Evolutionary conservation across 2,797 vertebrate genomes (phyloP).

Genomic region (Phaenicophaeus curvirostris): DNA sequence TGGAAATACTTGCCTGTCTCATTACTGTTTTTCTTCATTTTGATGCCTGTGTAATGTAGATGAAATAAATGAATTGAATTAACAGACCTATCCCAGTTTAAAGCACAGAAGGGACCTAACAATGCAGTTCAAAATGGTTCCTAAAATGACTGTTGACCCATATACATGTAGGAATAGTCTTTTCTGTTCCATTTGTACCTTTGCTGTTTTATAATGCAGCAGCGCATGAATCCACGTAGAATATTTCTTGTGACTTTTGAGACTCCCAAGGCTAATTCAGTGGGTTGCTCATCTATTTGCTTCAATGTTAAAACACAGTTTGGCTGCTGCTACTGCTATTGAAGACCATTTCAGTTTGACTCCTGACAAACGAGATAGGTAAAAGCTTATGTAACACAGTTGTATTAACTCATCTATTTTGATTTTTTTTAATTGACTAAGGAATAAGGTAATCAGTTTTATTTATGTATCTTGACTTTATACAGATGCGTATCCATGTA

Average conservation of each 20-base stretch:
- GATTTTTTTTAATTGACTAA: not conserved
- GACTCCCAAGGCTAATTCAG: not conserved
- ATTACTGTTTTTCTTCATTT: not conserved
- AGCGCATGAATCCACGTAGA: not conserved
- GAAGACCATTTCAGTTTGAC: not conserved
- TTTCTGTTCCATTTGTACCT: conserved; percentile 3
- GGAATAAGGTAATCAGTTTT: not conserved
- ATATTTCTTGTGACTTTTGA: not conserved
- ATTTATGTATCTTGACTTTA: not conserved
- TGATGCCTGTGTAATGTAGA: not conserved
- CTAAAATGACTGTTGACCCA: not conserved
- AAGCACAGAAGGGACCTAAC: not conserved
- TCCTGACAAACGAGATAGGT: not conserved
- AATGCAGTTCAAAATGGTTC: not conserved
- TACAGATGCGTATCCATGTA: not conserved
- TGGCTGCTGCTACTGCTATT: not conserved
- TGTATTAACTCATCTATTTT: not conserved
- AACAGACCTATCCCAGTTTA: not conserved
- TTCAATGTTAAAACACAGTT: not conserved
- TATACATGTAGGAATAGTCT: not conserved
- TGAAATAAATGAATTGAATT: conserved; percentile 8
- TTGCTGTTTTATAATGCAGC: not conserved
- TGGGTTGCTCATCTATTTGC: not conserved
- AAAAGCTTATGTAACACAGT: not conserved
- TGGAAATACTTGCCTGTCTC: not conserved